Base-by-base conservation (phyloP, 2,113 vertebrate genomes). In the Phalacrocorax pelagicus region DNA sequence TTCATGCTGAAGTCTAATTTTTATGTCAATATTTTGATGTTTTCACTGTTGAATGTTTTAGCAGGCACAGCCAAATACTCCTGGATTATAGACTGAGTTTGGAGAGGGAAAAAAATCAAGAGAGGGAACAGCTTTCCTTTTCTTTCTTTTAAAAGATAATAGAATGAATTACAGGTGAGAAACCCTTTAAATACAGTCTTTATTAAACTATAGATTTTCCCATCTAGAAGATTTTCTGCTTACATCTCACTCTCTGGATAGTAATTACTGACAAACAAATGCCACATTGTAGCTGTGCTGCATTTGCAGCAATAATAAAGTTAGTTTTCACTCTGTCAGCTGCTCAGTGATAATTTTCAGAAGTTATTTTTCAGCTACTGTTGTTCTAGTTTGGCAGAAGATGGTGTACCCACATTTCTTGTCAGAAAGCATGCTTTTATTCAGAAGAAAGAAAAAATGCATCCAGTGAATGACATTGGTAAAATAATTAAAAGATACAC, bases 21-120 rank as follows among this genome's bases (percentile, higher is more conserved):
- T 85, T 82, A n/a, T 79, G 91, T 94, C 83, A 91, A 75, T 92
- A 91, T 94, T 94, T 96, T 93, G 36, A 71, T 85, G 61, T 84
- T 95, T 96, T 91, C 63, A 36, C 20, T 92, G 36, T 58, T 62
- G 58, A 85, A 80, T 75, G n/a, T 59, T 92, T 91, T 47, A 95
- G 70, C 29, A 90, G 40, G 10, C 66, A 66, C 14, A 82, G 58
- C 29, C 44, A 81, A 66, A 65, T 77, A 44, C 29, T 51, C 19
- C 80, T 81, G 52, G 34, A 69, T 89, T 88, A 54, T 23, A 94
- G 70, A 75, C 26, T 5, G 29, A 72, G 66, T 82, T 85, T 9
- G 4, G 30, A 91, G 30, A 80, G 30, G 51, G 36, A 78, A 87
- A 85, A 88, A 23, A 69, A 51, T 15, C 4, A 36, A 63, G 11